Evolutionary conservation across 2,888 invertebrate genomes (phyloP), one percentile per base, ranked within the genome.

Genomic region (Tromatobia lineatoria): DNA sequence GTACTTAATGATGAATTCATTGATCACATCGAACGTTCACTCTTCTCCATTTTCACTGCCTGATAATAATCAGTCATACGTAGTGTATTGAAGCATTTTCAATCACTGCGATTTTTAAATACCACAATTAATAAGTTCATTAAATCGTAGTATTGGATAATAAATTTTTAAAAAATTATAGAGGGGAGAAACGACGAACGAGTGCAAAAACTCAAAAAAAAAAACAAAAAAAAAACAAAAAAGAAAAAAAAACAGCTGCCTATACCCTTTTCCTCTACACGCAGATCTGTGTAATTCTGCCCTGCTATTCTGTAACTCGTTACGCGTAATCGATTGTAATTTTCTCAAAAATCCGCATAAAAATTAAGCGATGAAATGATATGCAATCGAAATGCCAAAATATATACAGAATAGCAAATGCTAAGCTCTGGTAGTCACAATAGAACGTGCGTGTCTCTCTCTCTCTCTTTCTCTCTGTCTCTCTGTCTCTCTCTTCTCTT

Each of bases 231-330:
- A 25, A 25, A 52, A 54, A 54, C 13, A 50, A 29, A 18, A 18
- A 8, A 18, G 50, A 50, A 50, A 50, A 78, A 59, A n/a, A 64
- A 64, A 59, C 71, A 61, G 23, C 23, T 69, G 61, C 67, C 74
- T 74, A 45, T 25, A 23, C 38, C 52, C 52, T 38, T 66, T 71
- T 80, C 80, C 57, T 11, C 66, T 71, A 83, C 80, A 80, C 83
- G 83, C 80, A 83, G 57, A 83, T 83, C 70, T 64, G 80, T 83
- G 80, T 71, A 75, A 80, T 80, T 45, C 70, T 75, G 70, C 54
- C 18, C 20, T 66, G 80, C 75, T 71, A 71, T 79, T 76, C 83
- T 70, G 71, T 83, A 75, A 11, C 34, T 54, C 13, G 54, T 23
- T 20, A 54, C 34, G 54, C 23, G 38, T 54, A 15, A 54, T 71